Conservation (phyloP, 2,888 invertebrate genomes). For the Mycogona germanica region DNA sequence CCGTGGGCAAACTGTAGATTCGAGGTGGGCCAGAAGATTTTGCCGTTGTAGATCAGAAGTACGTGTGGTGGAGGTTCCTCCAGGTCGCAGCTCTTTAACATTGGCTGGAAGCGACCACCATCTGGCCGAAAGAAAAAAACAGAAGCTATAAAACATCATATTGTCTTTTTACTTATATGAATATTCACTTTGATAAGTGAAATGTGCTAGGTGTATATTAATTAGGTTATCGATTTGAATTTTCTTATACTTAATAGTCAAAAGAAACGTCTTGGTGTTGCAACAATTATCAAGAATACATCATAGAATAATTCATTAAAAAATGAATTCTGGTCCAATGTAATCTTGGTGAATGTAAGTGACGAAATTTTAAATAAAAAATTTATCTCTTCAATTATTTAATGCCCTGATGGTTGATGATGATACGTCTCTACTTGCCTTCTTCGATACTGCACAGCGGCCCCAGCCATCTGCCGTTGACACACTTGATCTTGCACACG, state of each 20-base stretch:
- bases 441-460: constrained; percentile 57
- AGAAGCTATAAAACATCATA: neutral
- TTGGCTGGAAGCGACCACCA: constrained; percentile 58
- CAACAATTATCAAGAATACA: too few species aligned
- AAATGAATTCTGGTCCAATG: too few species aligned
- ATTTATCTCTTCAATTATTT: too few species aligned
- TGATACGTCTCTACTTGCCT: constrained; percentile 42
- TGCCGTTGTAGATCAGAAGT: constrained; percentile 58
- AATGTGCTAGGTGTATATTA: too few species aligned
- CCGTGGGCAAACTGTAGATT: constrained; percentile 56
- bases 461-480: constrained; percentile 73
- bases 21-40: constrained; percentile 56
- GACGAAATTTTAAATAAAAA: too few species aligned
- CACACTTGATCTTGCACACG: constrained; percentile 70
- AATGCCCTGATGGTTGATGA: too few species aligned
- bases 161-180: too few species aligned
- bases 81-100: constrained; percentile 58
- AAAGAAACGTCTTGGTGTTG: neutral
- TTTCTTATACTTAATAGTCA: neutral
- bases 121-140: constrained; percentile 42
- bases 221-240: too few species aligned
- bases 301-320: neutral
- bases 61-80: constrained; percentile 55
- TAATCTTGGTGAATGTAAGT: too few species aligned
- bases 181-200: too few species aligned